A percentile compares a stretch with the other conserved stretches of the same genome.
Conservation (phyloP, 1,140 invertebrate genomes). For the Meloidogyne chitwoodi region DNA sequence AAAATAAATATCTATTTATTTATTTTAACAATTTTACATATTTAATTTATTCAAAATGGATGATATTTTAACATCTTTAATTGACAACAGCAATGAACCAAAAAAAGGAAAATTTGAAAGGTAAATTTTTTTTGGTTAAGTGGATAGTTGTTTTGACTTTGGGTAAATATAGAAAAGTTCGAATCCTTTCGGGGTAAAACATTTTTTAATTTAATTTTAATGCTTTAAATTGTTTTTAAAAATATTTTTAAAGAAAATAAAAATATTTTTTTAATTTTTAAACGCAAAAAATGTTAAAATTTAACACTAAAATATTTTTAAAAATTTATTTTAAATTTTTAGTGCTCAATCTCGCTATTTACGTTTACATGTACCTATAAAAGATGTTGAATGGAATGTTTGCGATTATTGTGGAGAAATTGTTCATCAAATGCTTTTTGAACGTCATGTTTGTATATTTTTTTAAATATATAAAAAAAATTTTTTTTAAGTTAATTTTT, state of each 20-base stretch:
- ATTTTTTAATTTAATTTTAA: not conserved
- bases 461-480: not conserved
- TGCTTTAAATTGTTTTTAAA: not conserved
- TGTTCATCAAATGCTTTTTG: not conserved
- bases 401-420: conserved; percentile 5
- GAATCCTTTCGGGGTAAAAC: not conserved
- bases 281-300: too few relatives aligned
- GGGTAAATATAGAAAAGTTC: not conserved
- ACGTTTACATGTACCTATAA: not conserved
- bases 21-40: not conserved
- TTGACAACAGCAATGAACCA: not conserved
- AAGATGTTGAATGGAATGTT: conserved; percentile 9
- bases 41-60: not conserved
- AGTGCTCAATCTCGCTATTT: conserved; percentile 10
- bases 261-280: not conserved
- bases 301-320: too few relatives aligned
- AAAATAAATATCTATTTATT: not conserved
- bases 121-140: not conserved
- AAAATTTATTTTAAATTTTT: not conserved
- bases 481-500: not conserved
- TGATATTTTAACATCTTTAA: not conserved
- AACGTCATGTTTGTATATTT: not conserved
- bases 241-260: not conserved
- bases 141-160: not conserved
- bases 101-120: not conserved